Conservation (phyloP, 2,113 vertebrate genomes). For the Camelus bactrianus region DNA sequence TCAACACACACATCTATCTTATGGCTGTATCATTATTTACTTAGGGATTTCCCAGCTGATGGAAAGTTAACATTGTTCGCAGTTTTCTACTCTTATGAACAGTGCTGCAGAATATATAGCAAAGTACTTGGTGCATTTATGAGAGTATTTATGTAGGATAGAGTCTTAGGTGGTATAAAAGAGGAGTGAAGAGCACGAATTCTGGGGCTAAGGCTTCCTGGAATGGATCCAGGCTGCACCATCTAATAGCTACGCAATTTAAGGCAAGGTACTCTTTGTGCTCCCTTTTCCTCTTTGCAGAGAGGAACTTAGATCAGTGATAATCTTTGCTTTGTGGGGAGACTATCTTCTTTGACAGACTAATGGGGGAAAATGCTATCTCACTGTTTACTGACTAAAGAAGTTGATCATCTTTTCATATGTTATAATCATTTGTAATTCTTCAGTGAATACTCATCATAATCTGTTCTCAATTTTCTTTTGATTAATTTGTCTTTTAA, state of each 20-base stretch:
- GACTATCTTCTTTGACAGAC: neutral
- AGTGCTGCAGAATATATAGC: neutral
- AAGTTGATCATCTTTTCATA: constrained; percentile 21
- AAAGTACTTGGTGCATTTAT: neutral
- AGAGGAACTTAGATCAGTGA: neutral
- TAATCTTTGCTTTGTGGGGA: neutral
- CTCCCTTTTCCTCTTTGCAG: neutral
- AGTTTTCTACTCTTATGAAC: neutral
- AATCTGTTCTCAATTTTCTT: neutral
- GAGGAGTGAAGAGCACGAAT: neutral
- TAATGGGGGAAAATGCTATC: neutral
- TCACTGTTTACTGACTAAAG: constrained; percentile 26
- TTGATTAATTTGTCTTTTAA: neutral
- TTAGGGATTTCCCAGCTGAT: neutral
- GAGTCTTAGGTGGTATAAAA: neutral
- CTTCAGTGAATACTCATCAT: neutral
- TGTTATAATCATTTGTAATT: constrained; percentile 49
- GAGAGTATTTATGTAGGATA: neutral
- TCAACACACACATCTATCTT: neutral
- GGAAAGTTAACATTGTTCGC: neutral
- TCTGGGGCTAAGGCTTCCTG: neutral
- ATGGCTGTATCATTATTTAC: neutral
- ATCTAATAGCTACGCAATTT: neutral
- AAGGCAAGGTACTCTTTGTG: neutral
- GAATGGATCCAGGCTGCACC: neutral